Percentiles rank a stretch among this genome's conserved stretches.
These are phyloP conservation scores for Brenthis hecate DNA, from an alignment of 2,888 invertebrate genomes.

Conservation along the genomic window DNA sequence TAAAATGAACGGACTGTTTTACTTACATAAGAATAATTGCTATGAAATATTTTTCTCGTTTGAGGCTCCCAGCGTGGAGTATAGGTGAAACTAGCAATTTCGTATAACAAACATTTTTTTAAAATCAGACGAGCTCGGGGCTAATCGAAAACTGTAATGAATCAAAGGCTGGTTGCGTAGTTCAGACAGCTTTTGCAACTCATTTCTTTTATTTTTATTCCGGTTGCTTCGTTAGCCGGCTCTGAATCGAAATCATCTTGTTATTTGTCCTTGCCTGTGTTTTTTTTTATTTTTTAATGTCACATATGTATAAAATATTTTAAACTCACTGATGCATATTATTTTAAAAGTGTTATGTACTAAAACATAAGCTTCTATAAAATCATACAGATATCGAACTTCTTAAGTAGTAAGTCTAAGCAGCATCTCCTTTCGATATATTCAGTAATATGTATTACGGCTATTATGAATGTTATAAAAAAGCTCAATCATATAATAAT, in stretches of 20 bases:
- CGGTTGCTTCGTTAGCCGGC: slow-evolving; percentile 65
- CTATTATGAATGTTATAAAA: too few relatives aligned
- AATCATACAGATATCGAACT: too few relatives aligned
- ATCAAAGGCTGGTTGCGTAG: slow-evolving; percentile 76
- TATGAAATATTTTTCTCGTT: slow-evolving; percentile 12
- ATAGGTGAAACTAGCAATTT: slow-evolving; percentile 33
- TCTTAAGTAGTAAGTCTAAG: too few relatives aligned
- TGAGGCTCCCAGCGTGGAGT: slow-evolving; percentile 10
- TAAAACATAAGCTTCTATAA: too few relatives aligned
- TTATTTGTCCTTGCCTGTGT: slow-evolving; percentile 28
- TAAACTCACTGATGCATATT: not conserved
- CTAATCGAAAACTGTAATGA: slow-evolving; percentile 80
- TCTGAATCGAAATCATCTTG: slow-evolving; percentile 61
- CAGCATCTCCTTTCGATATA: too few relatives aligned
- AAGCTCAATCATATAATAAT: too few relatives aligned
- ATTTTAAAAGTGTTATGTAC: too few relatives aligned
- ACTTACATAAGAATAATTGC: slow-evolving; percentile 2
- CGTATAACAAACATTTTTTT: slow-evolving; percentile 41
- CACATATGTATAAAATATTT: slow-evolving; percentile 17
- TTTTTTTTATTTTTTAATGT: slow-evolving; percentile 19
- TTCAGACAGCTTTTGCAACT: slow-evolving; percentile 62
- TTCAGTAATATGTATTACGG: too few relatives aligned
- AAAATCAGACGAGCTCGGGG: slow-evolving; percentile 43
- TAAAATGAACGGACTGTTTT: slow-evolving; percentile 2
- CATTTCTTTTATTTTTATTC: slow-evolving; percentile 59